Base-by-base conservation (phyloP, 2,888 invertebrate genomes). In the Piscicola geometra region DNA sequence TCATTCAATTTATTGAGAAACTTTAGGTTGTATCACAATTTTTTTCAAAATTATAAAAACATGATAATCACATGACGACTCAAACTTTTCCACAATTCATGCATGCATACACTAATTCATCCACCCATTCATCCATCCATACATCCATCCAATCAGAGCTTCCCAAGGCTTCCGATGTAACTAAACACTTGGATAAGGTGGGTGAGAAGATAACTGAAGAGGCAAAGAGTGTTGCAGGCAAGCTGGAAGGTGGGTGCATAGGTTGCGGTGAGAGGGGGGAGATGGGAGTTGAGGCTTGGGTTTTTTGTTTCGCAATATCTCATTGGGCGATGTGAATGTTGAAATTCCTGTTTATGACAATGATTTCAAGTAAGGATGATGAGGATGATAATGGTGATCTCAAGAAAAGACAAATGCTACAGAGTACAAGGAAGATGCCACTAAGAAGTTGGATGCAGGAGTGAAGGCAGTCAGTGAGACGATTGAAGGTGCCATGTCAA, bases 401-500 rank as follows among this genome's bases (percentile, higher is more conserved):
- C n/a, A n/a, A n/a, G n/a, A n/a, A n/a, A 28, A 64, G n/a, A 15
- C 12, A 64, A 18, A 9, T 64, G 9, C 9, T 64, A 12, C n/a
- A 67, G 67, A 67, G 5, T 30, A 32, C 67, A 67, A 67, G 32
- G 9, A 32, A 67, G 33, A 67, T 9, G 67, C 33, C 67, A 67
- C 15, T 67, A 35, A 67, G 21, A 32, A 67, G 2, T 32, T 67
- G 5, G 67, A 12, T 32, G 33, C 67, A 9, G 67, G 67, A 67
- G 67, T 67, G 32, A 25, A 67, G 28, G 32, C 67, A 9, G 67
- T 35, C 21, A 67, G 32, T 15, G n/a, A 67, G 32, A 67, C 12
- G 9, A 35, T 67, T 67, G 67, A 67, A 67, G 67, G 67, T 67
- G n/a, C n/a, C n/a, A n/a, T n/a, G n/a, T n/a, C n/a, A n/a, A n/a